Conservation (phyloP, 2,113 vertebrate species). For the Ellobius talpinus region DNA sequence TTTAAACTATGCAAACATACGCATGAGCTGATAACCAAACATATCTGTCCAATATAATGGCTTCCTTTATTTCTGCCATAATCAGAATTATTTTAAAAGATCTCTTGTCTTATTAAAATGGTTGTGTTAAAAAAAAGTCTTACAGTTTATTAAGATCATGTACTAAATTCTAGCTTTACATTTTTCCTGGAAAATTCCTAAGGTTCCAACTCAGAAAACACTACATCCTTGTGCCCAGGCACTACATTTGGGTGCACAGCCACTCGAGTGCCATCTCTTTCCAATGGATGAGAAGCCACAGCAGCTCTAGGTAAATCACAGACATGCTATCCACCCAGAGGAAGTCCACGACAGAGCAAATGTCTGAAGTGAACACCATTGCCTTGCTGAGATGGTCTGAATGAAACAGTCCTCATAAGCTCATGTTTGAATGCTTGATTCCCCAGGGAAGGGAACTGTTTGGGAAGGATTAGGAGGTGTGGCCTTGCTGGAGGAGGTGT, state of each 20-base stretch:
- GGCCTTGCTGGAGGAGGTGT: not conserved
- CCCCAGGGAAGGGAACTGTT: not conserved
- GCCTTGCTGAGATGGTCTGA: not conserved
- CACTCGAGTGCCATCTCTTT: not conserved
- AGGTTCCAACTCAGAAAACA: not conserved
- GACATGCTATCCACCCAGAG: not conserved
- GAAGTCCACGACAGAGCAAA: not conserved
- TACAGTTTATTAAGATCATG: not conserved
- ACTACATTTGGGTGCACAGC: not conserved
- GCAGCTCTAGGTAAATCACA: not conserved
- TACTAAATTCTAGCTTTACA: not conserved
- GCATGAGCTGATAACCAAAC: not conserved
- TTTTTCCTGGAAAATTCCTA: not conserved
- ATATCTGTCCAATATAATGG: not conserved
- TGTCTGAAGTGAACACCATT: not conserved
- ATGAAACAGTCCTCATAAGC: not conserved
- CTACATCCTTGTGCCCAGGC: not conserved
- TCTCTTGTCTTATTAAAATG: not conserved
- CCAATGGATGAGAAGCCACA: not conserved
- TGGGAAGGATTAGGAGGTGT: not conserved
- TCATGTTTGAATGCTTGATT: not conserved
- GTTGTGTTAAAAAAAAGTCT: not conserved
- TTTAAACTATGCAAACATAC: not conserved
- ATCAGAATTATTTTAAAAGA: slow-evolving; percentile 51
- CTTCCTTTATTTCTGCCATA: not conserved